phyloP scores from a whole-genome alignment of 1,140 invertebrate species.

The Drosophila ercepeae region DNA sequence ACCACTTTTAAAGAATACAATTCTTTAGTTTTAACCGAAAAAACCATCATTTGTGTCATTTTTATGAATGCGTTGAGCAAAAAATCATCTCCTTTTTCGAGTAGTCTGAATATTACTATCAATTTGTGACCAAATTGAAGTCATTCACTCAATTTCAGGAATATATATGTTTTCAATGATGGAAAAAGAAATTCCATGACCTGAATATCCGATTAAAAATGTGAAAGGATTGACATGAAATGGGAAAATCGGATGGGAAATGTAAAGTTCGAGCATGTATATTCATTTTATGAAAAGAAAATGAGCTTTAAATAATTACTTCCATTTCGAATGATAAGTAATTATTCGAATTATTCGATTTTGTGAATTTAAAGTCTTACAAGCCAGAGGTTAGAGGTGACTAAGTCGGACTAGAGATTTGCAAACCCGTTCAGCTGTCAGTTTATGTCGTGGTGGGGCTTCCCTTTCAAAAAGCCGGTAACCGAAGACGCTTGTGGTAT shows the following conservation, averaged over 20 bases:
- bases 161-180: constrained; percentile 5
- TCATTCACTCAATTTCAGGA: constrained; percentile 15
- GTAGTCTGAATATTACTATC: constrained; percentile 37
- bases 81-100: background rate
- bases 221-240: background rate
- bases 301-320: too few relatives aligned
- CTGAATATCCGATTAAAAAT: background rate
- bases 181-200: background rate
- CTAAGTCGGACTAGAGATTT: constrained; percentile 13
- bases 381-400: background rate
- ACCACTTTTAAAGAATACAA: background rate
- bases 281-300: too few relatives aligned
- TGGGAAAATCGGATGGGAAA: background rate
- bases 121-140: constrained; percentile 8
- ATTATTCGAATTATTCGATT: too few relatives aligned
- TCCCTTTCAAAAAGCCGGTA: constrained; percentile 48
- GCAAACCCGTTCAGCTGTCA: constrained; percentile 28
- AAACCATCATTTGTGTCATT: background rate
- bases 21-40: background rate
- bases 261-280: too few relatives aligned
- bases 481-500: constrained; percentile 55
- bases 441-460: constrained; percentile 44
- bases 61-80: constrained; percentile 26
- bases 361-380: background rate
- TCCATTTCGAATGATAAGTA: too few relatives aligned